Base-by-base conservation (phyloP, 1,140 invertebrate genomes). In the Ceratina japonica region DNA sequence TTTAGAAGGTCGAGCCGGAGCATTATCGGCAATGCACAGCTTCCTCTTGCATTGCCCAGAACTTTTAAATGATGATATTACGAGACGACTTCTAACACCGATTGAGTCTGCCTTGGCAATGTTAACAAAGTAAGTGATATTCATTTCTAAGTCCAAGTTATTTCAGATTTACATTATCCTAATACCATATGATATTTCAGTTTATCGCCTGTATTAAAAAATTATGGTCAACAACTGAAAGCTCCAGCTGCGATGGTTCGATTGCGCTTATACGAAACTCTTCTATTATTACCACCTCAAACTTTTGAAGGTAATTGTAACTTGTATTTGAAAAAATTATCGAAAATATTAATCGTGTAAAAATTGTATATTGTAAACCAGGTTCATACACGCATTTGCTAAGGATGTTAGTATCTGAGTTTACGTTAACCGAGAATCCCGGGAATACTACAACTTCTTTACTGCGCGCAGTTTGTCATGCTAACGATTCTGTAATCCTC, bases 351-450 rank as follows among this genome's bases (percentile, higher is more conserved):
- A 44, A 44, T 44, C 37, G 5, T 44, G 10, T n/a, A n/a, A 44
- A 44, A 44, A 8, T 44, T 8, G 5, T 8, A 44, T 44, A 44
- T 10, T 44, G 10, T 44, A 44, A 44, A 44, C 37, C 63, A 95
- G 94, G 94, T 86, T 97, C 96, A 22, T 97, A 97, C 79, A 97
- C 97, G 1, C 96, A 96, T 91, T 93, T 98, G 27, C 91, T 99
- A 69, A 94, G 98, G 73, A 96, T 99, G 93, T 93, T 99, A n/a
- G 98, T 99, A 3, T 97, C 98, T 2, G 99, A 99, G 92, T 97
- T 99, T 81, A 99, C 98, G 0, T 93, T 99, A 22, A 96, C 97
- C 27, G 98, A 99, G 91, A 99, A 98, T 92, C 95, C 96, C 37
- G 97, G 97, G 22, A 98, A 98, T 89, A 98, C 97, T 20, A 98